Evolutionary conservation across 1,140 invertebrate genomes (phyloP).

Genomic region (Camponotus vicinus): DNA sequence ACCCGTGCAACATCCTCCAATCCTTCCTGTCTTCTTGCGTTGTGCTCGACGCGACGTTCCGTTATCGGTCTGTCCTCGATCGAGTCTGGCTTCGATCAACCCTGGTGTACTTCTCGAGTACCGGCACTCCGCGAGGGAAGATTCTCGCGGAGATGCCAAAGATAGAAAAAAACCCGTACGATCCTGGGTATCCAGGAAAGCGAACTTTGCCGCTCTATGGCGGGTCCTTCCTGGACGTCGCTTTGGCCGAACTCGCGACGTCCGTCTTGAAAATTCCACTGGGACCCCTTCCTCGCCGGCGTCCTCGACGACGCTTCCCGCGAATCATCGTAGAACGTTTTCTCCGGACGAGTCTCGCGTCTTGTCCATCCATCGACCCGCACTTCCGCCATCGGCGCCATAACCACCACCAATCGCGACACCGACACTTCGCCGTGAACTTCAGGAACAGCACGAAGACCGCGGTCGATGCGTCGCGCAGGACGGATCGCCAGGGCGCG

Average conservation of each 20-base stretch:
- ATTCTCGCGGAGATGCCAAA: constrained; percentile 10
- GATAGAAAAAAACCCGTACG: constrained; percentile 65
- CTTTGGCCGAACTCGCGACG: background rate
- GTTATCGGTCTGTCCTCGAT: constrained; percentile 13
- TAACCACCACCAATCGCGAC: constrained; percentile 65
- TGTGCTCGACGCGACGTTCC: constrained; percentile 1
- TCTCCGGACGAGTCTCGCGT: background rate
- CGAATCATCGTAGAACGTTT: background rate
- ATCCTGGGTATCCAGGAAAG: constrained; percentile 38
- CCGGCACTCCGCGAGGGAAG: background rate
- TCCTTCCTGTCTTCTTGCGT: constrained; percentile 16
- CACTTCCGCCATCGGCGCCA: constrained; percentile 59
- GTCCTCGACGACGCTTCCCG: background rate
- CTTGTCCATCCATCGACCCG: background rate
- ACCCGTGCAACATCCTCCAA: constrained; percentile 14
- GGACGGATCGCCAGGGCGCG: background rate
- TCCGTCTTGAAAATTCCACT: background rate
- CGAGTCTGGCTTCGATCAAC: constrained; percentile 47
- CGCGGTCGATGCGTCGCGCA: constrained; percentile 29
- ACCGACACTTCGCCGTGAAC: constrained; percentile 39
- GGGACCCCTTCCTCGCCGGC: background rate
- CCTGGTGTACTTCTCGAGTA: background rate
- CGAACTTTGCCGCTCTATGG: constrained; percentile 40
- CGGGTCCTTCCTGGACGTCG: constrained; percentile 64
- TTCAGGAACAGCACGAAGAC: constrained; percentile 19